Conservation (phyloP, 2,113 vertebrate species). For the Spea multiplicata region DNA sequence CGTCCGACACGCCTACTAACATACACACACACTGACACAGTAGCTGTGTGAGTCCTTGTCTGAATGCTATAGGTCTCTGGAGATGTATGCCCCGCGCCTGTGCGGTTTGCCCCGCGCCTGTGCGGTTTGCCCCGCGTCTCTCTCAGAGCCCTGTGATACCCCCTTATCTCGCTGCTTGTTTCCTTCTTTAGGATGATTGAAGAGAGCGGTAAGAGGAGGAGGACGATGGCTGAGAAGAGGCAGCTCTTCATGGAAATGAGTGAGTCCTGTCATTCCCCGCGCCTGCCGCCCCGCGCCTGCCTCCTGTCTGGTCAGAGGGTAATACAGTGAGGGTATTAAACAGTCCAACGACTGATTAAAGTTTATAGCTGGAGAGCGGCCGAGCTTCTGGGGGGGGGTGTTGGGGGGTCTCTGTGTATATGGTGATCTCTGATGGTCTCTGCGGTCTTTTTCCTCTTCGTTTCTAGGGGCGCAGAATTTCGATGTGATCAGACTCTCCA, state of each 20-base stretch:
- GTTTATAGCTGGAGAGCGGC: background rate
- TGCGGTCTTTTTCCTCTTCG: slow-evolving; percentile 13
- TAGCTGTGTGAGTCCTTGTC: too few species aligned
- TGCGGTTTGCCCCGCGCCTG: too few species aligned
- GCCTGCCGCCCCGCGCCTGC: background rate
- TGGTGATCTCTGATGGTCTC: background rate
- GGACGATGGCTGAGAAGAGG: slow-evolving; percentile 95
- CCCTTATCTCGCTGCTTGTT: slow-evolving; percentile 36
- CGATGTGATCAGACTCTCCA: slow-evolving; percentile 93
- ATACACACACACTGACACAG: too few species aligned
- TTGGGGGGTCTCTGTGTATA: background rate
- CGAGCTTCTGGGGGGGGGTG: background rate
- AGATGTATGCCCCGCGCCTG: too few species aligned
- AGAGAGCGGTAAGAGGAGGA: slow-evolving; percentile 89
- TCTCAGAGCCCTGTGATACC: too few species aligned
- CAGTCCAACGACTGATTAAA: too few species aligned
- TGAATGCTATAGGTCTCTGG: too few species aligned
- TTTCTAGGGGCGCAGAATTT: slow-evolving; percentile 91
- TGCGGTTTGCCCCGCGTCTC: too few species aligned
- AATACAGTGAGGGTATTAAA: too few species aligned
- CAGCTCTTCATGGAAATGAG: slow-evolving; percentile 99
- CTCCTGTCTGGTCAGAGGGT: too few species aligned
- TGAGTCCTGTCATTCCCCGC: slow-evolving; percentile 66
- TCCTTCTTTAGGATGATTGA: slow-evolving; percentile 89
- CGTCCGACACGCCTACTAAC: too few species aligned